Percentiles rank a stretch among this genome's conserved stretches.
phyloP scores from a whole-genome alignment of 2,113 vertebrate genomes.

The Sturnira hondurensis region DNA sequence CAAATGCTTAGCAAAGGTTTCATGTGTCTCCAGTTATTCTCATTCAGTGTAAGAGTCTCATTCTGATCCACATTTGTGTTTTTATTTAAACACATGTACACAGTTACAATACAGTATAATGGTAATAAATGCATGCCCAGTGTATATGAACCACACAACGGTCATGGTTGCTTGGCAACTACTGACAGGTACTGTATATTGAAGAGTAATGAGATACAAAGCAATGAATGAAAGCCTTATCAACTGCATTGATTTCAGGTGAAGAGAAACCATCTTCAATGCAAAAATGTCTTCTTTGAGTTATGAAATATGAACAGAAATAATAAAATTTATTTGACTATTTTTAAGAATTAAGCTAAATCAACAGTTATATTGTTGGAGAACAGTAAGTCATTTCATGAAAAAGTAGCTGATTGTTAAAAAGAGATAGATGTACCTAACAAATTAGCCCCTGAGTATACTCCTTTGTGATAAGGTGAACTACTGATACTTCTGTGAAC shows the following conservation, averaged over 20 bases:
- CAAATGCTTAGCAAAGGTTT: neutral
- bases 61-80: neutral
- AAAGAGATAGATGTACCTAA: neutral
- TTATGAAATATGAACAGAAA: conserved; percentile 26
- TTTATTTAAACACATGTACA: neutral
- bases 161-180: conserved; percentile 50
- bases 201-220: conserved; percentile 5
- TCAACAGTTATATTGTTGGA: neutral
- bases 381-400: neutral
- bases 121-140: conserved; percentile 6
- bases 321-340: neutral
- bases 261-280: neutral
- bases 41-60: neutral
- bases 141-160: neutral
- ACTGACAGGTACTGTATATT: neutral
- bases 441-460: neutral
- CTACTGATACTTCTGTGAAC: neutral
- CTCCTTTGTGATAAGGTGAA: neutral
- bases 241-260: conserved; percentile 24
- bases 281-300: neutral
- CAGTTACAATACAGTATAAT: neutral
- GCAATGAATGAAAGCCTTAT: conserved; percentile 56
- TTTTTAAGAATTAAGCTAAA: conserved; percentile 17
- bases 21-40: neutral
- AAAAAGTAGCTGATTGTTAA: neutral